Evolutionary conservation across 2,113 vertebrate genomes (phyloP).

Genomic region (Megaleporinus macrocephalus): DNA sequence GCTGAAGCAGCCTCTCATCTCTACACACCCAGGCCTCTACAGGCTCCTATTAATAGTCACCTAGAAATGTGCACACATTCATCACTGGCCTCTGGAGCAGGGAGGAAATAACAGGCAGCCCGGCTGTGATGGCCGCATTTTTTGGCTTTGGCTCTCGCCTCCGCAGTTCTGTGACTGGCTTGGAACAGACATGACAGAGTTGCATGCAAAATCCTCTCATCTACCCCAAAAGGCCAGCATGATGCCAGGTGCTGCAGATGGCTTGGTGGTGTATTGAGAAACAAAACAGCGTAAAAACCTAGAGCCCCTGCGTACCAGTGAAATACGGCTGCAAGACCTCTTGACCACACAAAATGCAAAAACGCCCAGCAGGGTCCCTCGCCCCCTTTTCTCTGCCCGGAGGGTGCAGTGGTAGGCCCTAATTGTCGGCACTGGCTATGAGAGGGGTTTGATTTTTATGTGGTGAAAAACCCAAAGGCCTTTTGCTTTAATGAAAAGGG

Average conservation of each 20-base stretch:
- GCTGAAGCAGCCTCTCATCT: background rate
- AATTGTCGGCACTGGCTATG: conserved; percentile 6
- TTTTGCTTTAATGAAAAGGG: conserved; percentile 11
- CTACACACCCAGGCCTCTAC: conserved; percentile 16
- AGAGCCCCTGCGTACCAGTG: background rate
- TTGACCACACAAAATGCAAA: background rate
- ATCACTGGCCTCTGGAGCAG: conserved; percentile 25
- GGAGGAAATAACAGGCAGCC: background rate
- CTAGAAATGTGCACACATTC: conserved; percentile 34
- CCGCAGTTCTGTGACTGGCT: background rate
- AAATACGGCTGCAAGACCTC: background rate
- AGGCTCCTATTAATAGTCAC: conserved; percentile 44
- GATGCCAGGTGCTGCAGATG: background rate
- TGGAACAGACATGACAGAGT: background rate
- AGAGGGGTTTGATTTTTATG: background rate
- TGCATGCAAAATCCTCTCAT: background rate
- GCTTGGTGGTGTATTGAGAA: background rate
- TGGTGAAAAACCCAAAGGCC: conserved; percentile 19
- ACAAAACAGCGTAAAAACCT: background rate
- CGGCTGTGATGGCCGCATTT: background rate
- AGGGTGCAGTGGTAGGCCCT: background rate
- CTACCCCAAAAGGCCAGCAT: background rate
- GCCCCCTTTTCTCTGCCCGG: background rate
- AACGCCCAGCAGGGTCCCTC: background rate
- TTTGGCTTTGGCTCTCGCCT: background rate